A percentile compares a stretch with the other conserved stretches of the same genome.
phyloP scores from a whole-genome alignment of 2,888 invertebrate species.

The Arge pagana region DNA sequence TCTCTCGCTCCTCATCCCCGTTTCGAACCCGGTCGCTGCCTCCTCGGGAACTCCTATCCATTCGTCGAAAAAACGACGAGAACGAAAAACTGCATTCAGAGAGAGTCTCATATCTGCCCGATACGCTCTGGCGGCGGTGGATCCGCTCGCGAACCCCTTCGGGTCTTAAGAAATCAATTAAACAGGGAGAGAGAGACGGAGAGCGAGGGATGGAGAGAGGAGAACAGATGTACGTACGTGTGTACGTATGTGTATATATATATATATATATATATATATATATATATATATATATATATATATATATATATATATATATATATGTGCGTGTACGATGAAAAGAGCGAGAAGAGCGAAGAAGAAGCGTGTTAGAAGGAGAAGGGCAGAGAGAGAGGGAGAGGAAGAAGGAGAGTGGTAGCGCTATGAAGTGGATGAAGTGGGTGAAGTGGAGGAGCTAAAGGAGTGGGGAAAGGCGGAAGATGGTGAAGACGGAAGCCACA shows the following conservation, averaged over 20 bases:
- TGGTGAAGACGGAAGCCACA: constrained; percentile 52
- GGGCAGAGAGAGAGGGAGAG: constrained; percentile 29
- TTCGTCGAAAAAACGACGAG: not conserved
- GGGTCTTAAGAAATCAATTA: constrained; percentile 53
- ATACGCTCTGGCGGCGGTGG: constrained; percentile 6
- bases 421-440: constrained; percentile 45
- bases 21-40: no score
- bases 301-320: no score
- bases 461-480: constrained; percentile 40
- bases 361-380: not conserved
- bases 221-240: no score
- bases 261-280: no score
- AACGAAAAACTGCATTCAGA: constrained; percentile 22
- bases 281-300: no score
- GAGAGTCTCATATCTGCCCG: not conserved
- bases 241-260: no score
- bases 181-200: constrained; percentile 34
- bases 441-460: constrained; percentile 40
- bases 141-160: constrained; percentile 48
- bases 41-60: no score
- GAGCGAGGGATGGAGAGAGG: no score
- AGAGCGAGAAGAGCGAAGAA: constrained; percentile 12
- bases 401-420: constrained; percentile 32
- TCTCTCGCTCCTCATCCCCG: constrained; percentile 44
- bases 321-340: no score